These are phyloP conservation scores for Scomberomorus guttatus DNA, from an alignment of 2,797 vertebrate genomes.

Conservation along the genomic window DNA sequence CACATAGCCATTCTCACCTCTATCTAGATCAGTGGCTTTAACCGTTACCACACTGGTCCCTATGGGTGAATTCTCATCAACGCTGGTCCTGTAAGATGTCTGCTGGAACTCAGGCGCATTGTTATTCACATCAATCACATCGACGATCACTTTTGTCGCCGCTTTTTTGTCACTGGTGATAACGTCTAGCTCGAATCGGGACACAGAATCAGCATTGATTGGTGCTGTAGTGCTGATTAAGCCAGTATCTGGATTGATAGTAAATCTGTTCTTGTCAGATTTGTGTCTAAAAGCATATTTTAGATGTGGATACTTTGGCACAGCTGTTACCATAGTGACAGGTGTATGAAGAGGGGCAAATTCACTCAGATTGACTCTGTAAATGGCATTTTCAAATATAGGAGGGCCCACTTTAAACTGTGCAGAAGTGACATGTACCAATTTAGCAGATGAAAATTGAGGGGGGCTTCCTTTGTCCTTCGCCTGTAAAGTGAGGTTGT, in stretches of 20 bases:
- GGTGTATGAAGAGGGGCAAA: constrained; percentile 95
- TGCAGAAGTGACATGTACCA: constrained; percentile 91
- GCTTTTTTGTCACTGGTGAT: constrained; percentile 91
- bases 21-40: constrained; percentile 92
- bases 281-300: constrained; percentile 92
- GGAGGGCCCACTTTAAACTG: constrained; percentile 91
- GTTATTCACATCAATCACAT: constrained; percentile 93
- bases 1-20: constrained; percentile 96
- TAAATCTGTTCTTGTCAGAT: constrained; percentile 88
- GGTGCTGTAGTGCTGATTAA: constrained; percentile 92
- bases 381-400: constrained; percentile 91
- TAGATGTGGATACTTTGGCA: constrained; percentile 90
- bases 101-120: constrained; percentile 95
- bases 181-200: constrained; percentile 93
- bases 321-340: constrained; percentile 92
- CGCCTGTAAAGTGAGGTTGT: constrained; percentile 97
- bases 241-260: constrained; percentile 92
- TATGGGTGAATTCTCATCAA: constrained; percentile 92
- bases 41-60: constrained; percentile 92
- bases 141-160: constrained; percentile 90
- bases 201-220: constrained; percentile 86
- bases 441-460: constrained; percentile 93
- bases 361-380: constrained; percentile 95
- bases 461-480: constrained; percentile 97
- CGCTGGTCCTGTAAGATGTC: constrained; percentile 92